Percentiles rank a stretch among this genome's conserved stretches.
Evolutionary conservation across 2,113 vertebrate genomes (phyloP).

Genomic region (Leucopsar rothschildi): DNA sequence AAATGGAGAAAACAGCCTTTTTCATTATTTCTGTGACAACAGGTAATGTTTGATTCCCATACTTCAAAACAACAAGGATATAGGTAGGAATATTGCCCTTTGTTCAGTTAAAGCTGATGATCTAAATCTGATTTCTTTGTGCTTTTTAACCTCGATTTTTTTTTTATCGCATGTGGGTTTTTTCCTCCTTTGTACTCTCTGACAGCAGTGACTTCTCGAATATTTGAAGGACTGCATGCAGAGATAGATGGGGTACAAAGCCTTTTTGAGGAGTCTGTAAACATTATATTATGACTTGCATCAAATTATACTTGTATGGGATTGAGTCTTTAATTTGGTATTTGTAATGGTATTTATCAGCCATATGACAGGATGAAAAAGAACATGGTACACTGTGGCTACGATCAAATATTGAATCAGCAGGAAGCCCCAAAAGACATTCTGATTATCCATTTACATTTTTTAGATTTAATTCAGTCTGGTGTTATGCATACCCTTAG

Average conservation of each 20-base stretch:
- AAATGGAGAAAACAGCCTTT: background rate
- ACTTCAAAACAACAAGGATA: background rate
- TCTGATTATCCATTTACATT: background rate
- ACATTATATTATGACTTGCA: background rate
- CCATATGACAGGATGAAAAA: background rate
- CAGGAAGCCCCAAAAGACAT: constrained; percentile 4
- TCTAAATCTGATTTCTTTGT: background rate
- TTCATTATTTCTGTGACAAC: background rate
- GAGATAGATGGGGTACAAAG: background rate
- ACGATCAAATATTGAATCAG: constrained; percentile 4
- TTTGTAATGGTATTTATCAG: background rate
- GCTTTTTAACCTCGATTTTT: background rate
- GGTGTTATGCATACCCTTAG: background rate
- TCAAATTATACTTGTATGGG: background rate
- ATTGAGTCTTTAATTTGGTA: background rate
- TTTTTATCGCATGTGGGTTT: background rate
- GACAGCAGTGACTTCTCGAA: background rate
- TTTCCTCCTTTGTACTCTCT: background rate
- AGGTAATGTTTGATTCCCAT: background rate
- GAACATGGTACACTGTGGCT: background rate
- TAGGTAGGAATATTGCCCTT: background rate
- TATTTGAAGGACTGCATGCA: background rate
- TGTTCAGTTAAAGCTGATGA: background rate
- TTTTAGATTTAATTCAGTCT: constrained; percentile 5
- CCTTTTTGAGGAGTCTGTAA: background rate